These are phyloP conservation scores for Gavia stellata DNA, from an alignment of 2,113 vertebrate species.

Conservation along the genomic window DNA sequence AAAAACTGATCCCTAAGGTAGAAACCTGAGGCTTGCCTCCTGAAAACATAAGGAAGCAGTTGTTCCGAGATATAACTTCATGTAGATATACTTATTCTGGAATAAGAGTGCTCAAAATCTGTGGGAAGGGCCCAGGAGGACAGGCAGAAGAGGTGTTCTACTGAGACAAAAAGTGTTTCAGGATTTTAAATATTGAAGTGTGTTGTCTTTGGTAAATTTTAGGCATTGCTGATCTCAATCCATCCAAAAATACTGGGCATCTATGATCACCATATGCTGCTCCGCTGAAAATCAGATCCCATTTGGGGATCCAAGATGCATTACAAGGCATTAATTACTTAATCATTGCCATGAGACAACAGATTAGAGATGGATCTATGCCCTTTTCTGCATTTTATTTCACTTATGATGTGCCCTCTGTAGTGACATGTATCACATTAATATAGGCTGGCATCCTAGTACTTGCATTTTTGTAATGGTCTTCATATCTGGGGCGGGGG, in stretches of 20 bases:
- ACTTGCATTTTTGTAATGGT: background rate
- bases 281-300: background rate
- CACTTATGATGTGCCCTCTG: background rate
- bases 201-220: background rate
- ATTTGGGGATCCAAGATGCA: background rate
- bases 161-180: background rate
- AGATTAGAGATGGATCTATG: background rate
- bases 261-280: background rate
- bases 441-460: background rate
- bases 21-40: background rate
- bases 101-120: background rate
- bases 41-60: background rate
- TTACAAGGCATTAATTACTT: background rate
- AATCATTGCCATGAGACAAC: background rate
- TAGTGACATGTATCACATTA: background rate
- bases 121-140: background rate
- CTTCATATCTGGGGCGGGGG: background rate
- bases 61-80: background rate
- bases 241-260: background rate
- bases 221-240: background rate
- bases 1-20: background rate
- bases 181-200: background rate
- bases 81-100: background rate
- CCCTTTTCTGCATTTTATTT: background rate
- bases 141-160: background rate